A percentile compares a stretch with the other conserved stretches of the same genome.
Conservation (phyloP, 1,140 invertebrate genomes). For the Lerema accius region DNA sequence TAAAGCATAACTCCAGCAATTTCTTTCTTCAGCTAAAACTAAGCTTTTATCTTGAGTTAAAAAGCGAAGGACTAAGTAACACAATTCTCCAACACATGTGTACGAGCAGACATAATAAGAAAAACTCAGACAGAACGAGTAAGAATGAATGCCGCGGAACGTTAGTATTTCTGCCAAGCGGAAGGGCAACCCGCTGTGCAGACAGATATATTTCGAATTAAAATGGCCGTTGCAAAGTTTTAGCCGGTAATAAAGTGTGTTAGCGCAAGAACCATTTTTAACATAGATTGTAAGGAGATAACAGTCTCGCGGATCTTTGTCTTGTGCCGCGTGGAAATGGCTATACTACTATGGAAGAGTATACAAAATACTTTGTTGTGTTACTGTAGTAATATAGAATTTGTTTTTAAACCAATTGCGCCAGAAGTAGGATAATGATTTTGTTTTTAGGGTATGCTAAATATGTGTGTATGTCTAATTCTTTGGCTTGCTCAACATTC, state of each 20-base stretch:
- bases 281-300: background rate
- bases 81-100: conserved; percentile 22
- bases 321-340: background rate
- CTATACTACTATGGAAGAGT: too few relatives aligned
- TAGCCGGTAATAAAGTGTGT: conserved; percentile 4
- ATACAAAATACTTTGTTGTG: too few relatives aligned
- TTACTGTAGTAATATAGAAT: too few relatives aligned
- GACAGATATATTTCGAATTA: conserved; percentile 28
- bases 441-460: too few relatives aligned
- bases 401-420: too few relatives aligned
- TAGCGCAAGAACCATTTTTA: background rate
- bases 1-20: too few relatives aligned
- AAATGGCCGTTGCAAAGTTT: conserved; percentile 3
- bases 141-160: conserved; percentile 27
- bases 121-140: conserved; percentile 26
- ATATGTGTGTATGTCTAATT: too few relatives aligned
- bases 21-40: too few relatives aligned
- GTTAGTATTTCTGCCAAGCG: conserved; percentile 30
- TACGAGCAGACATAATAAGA: conserved; percentile 29
- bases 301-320: background rate
- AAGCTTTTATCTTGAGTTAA: background rate
- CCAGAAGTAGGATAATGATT: too few relatives aligned
- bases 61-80: background rate
- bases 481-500: too few relatives aligned
- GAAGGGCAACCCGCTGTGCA: conserved; percentile 19